Evolutionary conservation across 1,140 invertebrate species (phyloP).

Genomic region (Globodera ellingtonae): DNA sequence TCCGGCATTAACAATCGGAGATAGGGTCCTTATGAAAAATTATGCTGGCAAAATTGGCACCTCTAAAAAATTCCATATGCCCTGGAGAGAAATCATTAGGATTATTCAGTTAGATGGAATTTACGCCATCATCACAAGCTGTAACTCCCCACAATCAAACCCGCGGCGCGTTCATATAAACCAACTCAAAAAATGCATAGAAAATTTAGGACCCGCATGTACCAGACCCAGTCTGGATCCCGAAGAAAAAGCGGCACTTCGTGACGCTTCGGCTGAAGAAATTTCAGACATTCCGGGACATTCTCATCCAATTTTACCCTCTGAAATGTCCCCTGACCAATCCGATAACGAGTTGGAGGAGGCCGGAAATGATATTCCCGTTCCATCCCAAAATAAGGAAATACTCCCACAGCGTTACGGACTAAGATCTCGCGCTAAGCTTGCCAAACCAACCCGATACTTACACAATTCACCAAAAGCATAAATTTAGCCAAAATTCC

Average conservation of each 20-base stretch:
- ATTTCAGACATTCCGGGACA: not conserved
- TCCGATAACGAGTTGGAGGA: too few species aligned
- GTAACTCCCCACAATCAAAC: conserved; percentile 13
- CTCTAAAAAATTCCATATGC: conserved; percentile 32
- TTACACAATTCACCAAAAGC: too few species aligned
- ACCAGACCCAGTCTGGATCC: not conserved
- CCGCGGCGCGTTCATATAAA: conserved; percentile 30
- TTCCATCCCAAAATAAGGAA: too few species aligned
- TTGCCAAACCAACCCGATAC: too few species aligned
- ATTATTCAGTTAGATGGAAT: not conserved
- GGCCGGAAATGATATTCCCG: too few species aligned
- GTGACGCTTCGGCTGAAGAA: not conserved
- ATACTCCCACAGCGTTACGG: too few species aligned
- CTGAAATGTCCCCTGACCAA: too few species aligned
- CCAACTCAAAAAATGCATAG: conserved; percentile 31
- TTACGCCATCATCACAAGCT: conserved; percentile 18
- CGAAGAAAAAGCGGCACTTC: not conserved
- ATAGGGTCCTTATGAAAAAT: conserved; percentile 30
- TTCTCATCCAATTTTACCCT: not conserved
- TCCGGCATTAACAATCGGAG: conserved; percentile 10
- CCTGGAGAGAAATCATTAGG: not conserved
- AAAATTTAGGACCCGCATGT: conserved; percentile 17
- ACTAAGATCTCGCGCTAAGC: too few species aligned
- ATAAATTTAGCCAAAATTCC: too few species aligned
- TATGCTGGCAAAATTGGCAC: not conserved